Evolutionary conservation across 2,888 invertebrate genomes (phyloP), one percentile per base, ranked within the genome.

Genomic region (Nomada fucata): DNA sequence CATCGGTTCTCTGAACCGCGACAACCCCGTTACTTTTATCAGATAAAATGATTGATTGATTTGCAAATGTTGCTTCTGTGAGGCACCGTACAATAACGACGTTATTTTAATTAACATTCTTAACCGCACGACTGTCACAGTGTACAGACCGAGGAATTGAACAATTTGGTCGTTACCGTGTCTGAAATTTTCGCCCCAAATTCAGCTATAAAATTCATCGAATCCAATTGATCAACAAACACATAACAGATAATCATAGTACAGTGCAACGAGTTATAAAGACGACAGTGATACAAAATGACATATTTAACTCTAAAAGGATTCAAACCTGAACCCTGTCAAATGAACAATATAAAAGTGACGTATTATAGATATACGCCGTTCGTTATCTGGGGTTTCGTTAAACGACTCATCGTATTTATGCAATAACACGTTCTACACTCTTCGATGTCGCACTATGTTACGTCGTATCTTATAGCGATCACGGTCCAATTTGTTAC

Each of bases 311-410:
- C 7, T 0, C 36, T 36, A 36, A 36, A 36, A 64, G 60, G 83
- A 77, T 77, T 42, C 50, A 44, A 75, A 87, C 36, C 7, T 76
- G 79, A 86, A 84, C 69, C 61, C 73, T 78, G 84, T 71, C 77
- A 86, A 87, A 87, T 87, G 23, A 86, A 86, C 75, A 71, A 85
- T 86, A 86, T 80, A 87, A 87, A 87, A 87, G 72, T 86, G 83
- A 86, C 83, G 79, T 85, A 71, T 81, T 36, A 85, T 86, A 86
- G 83, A 86, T 82, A 73, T 84, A 86, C 77, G 79, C 83, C 76
- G 7, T 55, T 13, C 42, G 15, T 23, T 23, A 0, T 26, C 42
- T 72, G 82, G 82, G 79, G 75, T 83, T 80, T 79, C 76, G 64
- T 79, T 83, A 55, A 76, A 79, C 79, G 76, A 72, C 63, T 61